Evolutionary conservation across 2,888 invertebrate species (phyloP).

Genomic region (Lydus trimaculatus): DNA sequence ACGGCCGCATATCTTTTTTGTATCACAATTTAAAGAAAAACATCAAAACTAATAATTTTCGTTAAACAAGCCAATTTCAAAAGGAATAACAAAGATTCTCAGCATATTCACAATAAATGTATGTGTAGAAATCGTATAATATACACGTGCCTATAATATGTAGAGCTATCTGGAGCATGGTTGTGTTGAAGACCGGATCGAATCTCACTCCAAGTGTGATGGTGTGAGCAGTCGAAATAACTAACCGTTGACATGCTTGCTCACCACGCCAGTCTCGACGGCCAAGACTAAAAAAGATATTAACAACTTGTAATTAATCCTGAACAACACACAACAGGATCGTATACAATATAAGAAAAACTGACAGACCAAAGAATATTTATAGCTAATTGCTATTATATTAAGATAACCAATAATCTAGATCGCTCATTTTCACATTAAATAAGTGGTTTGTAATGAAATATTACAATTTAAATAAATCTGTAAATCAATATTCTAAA

Average conservation of each 20-base stretch:
- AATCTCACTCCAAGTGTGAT: constrained; percentile 21
- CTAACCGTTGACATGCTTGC: constrained; percentile 31
- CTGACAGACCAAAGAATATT: background rate
- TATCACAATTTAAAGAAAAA: background rate
- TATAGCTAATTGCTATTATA: constrained; percentile 6
- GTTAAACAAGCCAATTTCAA: background rate
- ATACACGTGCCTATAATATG: constrained; percentile 13
- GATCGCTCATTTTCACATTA: background rate
- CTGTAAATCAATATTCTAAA: too few species aligned
- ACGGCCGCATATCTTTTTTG: background rate
- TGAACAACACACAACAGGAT: background rate
- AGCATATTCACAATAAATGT: background rate
- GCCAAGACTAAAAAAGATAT: constrained; percentile 21
- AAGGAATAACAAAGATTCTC: background rate
- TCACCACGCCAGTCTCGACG: constrained; percentile 21
- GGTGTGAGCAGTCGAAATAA: constrained; percentile 28
- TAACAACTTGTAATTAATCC: constrained; percentile 31
- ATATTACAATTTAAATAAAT: too few species aligned
- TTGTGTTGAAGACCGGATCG: constrained; percentile 25
- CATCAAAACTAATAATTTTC: constrained; percentile 20
- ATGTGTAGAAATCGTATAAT: background rate
- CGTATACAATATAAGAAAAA: background rate
- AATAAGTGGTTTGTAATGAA: background rate
- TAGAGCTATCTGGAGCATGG: constrained; percentile 1
- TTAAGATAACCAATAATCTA: background rate